These are phyloP conservation scores for Alfaro cultratus DNA, from an alignment of 2,797 vertebrate species.

Conservation along the genomic window DNA sequence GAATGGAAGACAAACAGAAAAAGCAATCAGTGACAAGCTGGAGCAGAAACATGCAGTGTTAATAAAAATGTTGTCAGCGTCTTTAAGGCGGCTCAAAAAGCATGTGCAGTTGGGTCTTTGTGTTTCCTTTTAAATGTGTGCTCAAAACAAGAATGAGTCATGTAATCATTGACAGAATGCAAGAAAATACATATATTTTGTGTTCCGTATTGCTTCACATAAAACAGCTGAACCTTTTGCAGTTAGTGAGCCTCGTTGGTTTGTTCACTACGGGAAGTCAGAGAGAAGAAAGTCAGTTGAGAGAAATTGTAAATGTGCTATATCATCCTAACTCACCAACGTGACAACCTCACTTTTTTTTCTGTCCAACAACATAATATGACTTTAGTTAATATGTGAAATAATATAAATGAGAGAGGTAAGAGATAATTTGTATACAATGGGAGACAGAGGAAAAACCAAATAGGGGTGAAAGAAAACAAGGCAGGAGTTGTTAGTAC, in stretches of 20 bases:
- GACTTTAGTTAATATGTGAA: constrained; percentile 25
- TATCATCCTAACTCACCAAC: neutral
- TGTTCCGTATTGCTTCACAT: constrained; percentile 31
- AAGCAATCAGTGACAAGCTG: neutral
- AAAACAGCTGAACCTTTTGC: constrained; percentile 60
- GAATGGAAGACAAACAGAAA: neutral
- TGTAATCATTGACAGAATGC: neutral
- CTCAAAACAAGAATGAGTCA: neutral
- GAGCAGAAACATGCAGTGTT: neutral
- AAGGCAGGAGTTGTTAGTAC: constrained; percentile 1
- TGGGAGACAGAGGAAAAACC: neutral
- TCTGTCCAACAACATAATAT: constrained; percentile 40
- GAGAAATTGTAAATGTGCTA: constrained; percentile 12
- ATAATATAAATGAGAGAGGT: constrained; percentile 26
- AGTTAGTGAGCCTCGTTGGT: constrained; percentile 33
- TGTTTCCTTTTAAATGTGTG: neutral
- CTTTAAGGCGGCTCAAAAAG: neutral
- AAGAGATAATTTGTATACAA: constrained; percentile 13
- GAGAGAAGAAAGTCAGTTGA: constrained; percentile 30
- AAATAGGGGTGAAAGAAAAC: neutral
- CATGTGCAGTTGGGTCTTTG: neutral
- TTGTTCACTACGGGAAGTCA: neutral
- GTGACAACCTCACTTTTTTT: neutral
- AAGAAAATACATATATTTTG: neutral
- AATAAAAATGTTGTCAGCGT: neutral